Conservation (phyloP, 2,888 invertebrate species). For the Didymodactylos carnosus region DNA sequence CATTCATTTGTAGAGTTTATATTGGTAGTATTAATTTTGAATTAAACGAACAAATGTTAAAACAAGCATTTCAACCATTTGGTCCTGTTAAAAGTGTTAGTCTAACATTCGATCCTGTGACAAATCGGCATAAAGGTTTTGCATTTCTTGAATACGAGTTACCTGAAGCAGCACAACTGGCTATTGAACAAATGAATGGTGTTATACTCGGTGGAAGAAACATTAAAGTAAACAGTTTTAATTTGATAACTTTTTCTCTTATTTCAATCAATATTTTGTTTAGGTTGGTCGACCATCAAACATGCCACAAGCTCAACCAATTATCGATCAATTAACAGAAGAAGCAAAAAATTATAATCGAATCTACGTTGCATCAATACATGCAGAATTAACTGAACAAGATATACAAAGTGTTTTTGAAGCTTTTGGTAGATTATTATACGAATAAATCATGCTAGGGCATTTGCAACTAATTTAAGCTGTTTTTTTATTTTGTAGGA, state of each 20-base stretch:
- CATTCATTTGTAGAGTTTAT: slow-evolving; percentile 46
- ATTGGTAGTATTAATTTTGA: slow-evolving; percentile 99
- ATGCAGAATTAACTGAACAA: slow-evolving; percentile 82
- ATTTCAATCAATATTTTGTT: not conserved
- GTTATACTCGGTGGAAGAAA: slow-evolving; percentile 92
- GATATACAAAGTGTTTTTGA: slow-evolving; percentile 76
- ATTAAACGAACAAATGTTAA: slow-evolving; percentile 86
- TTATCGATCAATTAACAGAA: slow-evolving; percentile 91
- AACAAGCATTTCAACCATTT: slow-evolving; percentile 85
- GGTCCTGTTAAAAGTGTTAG: slow-evolving; percentile 99
- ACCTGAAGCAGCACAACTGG: slow-evolving; percentile 92
- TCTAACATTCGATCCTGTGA: slow-evolving; percentile 98
- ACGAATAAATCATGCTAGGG: too few species aligned
- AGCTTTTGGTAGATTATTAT: slow-evolving; percentile 94
- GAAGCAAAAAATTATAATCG: slow-evolving; percentile 92
- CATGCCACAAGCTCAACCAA: slow-evolving; percentile 98
- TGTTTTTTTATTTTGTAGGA: not conserved
- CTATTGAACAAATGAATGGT: slow-evolving; percentile 97
- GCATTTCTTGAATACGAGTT: slow-evolving; percentile 99
- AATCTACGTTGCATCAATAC: slow-evolving; percentile 91
- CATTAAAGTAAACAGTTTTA: slow-evolving; percentile 45
- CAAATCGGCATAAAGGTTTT: slow-evolving; percentile 96
- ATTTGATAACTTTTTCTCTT: not conserved
- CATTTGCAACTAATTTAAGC: too few species aligned
- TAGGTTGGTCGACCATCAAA: slow-evolving; percentile 72